Evolutionary conservation across 2,888 invertebrate genomes (phyloP).

Genomic region (Erannis defoliaria): DNA sequence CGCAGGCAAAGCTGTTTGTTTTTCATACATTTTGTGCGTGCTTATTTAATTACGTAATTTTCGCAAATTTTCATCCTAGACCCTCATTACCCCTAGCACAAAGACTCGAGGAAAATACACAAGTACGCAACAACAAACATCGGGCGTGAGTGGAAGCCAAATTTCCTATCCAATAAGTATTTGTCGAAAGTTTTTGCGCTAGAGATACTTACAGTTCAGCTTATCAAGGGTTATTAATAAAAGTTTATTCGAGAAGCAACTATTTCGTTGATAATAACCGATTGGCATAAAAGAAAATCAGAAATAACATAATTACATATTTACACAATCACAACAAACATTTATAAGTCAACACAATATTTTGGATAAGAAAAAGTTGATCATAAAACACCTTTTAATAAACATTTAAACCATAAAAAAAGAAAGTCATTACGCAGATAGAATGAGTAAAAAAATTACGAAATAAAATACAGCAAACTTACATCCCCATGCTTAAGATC

Average conservation of each 20-base stretch:
- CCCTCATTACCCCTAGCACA: too few relatives aligned
- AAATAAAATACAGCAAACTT: background rate
- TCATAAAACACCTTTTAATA: background rate
- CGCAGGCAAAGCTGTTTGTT: too few relatives aligned
- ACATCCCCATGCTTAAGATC: background rate
- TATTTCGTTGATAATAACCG: slow-evolving; percentile 19
- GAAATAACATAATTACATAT: slow-evolving; percentile 11
- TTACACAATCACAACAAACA: slow-evolving; percentile 13
- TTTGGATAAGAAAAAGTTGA: background rate
- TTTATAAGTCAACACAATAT: slow-evolving; percentile 1
- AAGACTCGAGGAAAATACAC: too few relatives aligned
- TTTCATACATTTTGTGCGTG: too few relatives aligned
- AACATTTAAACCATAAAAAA: background rate
- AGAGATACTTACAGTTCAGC: too few relatives aligned
- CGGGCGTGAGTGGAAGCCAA: too few relatives aligned
- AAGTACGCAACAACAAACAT: too few relatives aligned
- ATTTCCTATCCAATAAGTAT: too few relatives aligned
- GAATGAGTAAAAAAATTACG: background rate
- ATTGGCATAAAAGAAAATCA: slow-evolving; percentile 22
- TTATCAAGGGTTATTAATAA: background rate
- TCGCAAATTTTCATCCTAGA: too few relatives aligned
- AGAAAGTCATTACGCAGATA: background rate
- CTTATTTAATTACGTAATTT: too few relatives aligned
- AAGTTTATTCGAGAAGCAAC: slow-evolving; percentile 20
- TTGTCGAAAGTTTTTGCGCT: too few relatives aligned